These are phyloP conservation scores for Panopea generosa DNA, from an alignment of 2,888 invertebrate species.

Conservation along the genomic window DNA sequence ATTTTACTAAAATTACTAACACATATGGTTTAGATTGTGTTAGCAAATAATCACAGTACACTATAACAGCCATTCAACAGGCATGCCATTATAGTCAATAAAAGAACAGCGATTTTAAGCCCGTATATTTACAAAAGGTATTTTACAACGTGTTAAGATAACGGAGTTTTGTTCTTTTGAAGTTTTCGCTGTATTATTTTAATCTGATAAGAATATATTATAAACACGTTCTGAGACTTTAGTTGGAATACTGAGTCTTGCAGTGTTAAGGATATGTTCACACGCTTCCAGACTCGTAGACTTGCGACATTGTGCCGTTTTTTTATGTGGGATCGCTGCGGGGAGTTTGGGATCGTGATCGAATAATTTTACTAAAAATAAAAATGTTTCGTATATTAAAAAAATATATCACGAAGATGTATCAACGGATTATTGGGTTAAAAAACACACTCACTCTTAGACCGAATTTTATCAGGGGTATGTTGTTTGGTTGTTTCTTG, in stretches of 20 bases:
- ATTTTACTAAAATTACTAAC: conserved; percentile 50
- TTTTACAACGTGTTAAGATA: conserved; percentile 30
- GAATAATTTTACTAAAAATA: no score
- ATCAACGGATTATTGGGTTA: no score
- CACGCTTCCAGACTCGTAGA: not conserved
- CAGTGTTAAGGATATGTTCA: conserved; percentile 3
- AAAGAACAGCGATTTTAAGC: conserved; percentile 38
- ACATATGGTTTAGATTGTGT: conserved; percentile 47
- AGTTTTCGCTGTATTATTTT: conserved; percentile 17
- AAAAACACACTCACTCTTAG: no score
- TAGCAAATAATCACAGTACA: conserved; percentile 39
- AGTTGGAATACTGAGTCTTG: conserved; percentile 10
- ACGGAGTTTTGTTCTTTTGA: conserved; percentile 40
- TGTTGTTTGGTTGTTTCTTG: no score
- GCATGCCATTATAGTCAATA: conserved; percentile 37
- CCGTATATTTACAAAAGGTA: conserved; percentile 23
- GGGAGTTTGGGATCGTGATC: no score
- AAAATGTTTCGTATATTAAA: no score
- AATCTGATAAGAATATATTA: conserved; percentile 17
- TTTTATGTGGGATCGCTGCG: not conserved
- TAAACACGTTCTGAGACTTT: conserved; percentile 14
- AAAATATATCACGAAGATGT: no score
- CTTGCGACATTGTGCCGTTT: not conserved
- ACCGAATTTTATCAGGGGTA: no score
- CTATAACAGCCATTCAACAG: conserved; percentile 10